Base-by-base conservation (phyloP, 1,140 invertebrate species). In the Zaprionus kolodkinae region DNA sequence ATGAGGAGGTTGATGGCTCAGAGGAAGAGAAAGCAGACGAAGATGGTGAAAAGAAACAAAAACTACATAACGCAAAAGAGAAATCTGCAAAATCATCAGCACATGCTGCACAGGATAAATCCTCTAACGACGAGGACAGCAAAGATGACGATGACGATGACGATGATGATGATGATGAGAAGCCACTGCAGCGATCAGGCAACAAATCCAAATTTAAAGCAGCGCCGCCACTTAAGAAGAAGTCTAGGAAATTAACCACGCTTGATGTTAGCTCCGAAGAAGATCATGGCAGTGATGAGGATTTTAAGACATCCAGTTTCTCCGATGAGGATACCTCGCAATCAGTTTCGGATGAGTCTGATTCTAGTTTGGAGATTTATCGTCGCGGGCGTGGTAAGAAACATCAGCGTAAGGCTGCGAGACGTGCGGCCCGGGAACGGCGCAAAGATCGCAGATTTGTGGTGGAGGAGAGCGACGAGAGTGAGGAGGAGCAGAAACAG, bases 271-370 rank as follows among this genome's bases (percentile, higher is more conserved):
- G 95, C 35, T 97, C 96, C 45, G 96, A 96, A 65, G 96, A 97
- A 67, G 96, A 97, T 88, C 96, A 97, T 86, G 95, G 94, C 69
- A 97, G 96, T 2, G 97, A 98, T 86, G 97, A 97, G 92, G 97
- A 97, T 91, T 98, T 98, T 76, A 97, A 97, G 81, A 96, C 91
- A 0, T 92, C 91, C n/a, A 92, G 91, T 30, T 87, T 87, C 27
- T 91, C 88, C 1, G 91, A 92, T 11, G 91, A 92, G 21, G 90
- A 91, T 17, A 86, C 69, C 6, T 87, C 86, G 0, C 75, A 83
- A 35, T 91, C 86, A 0, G 89, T 68, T 5, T 88, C 86, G 0
- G 87, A 90, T 27, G 89, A 91, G 10, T 92, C 91, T 0, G 91
- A 92, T 43, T 91, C 91, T 3, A 92, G 92, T 30, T 43, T 92